Evolutionary conservation across 37 sponge, comb jelly and placozoan genomes (phyloP).

Genomic region (Theonella swinhoei): DNA sequence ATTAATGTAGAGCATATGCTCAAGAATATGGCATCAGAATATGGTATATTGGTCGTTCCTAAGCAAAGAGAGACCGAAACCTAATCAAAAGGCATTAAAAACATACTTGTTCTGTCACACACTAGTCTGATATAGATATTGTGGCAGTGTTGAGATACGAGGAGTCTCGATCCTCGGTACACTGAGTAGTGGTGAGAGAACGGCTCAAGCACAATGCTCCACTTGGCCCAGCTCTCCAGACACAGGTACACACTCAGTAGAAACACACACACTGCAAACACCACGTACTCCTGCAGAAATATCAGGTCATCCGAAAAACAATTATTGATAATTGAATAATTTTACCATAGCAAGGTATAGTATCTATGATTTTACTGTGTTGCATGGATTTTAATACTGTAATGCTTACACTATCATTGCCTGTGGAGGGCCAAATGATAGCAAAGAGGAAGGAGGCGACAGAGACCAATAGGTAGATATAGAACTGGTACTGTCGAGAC

Average conservation of each 20-base stretch:
- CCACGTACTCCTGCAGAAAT: conserved; percentile 30
- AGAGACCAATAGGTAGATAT: neutral
- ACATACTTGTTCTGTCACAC: neutral
- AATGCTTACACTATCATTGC: conserved; percentile 18
- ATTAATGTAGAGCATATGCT: too few species aligned
- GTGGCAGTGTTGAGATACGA: conserved; percentile 42
- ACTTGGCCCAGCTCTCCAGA: neutral
- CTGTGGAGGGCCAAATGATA: conserved; percentile 8
- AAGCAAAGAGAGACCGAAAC: too few species aligned
- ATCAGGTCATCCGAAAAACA: too few species aligned
- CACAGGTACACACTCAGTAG: conserved; percentile 1
- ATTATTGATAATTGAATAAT: too few species aligned
- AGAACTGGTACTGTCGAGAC: neutral
- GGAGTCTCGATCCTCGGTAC: conserved; percentile 17
- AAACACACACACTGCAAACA: conserved; percentile 2
- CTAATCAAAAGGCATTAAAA: too few species aligned
- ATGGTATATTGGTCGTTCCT: too few species aligned
- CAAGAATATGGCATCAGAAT: too few species aligned
- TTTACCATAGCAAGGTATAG: too few species aligned
- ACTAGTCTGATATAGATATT: conserved; percentile 60
- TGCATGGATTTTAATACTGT: neutral
- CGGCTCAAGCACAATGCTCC: conserved; percentile 48
- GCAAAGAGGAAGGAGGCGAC: conserved; percentile 12
- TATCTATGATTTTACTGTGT: neutral
- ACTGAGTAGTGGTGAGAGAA: conserved; percentile 28